Percentiles rank a stretch among this genome's conserved stretches.
Conservation (phyloP, 1,140 invertebrate genomes). For the Caenorhabditis remanei region DNA sequence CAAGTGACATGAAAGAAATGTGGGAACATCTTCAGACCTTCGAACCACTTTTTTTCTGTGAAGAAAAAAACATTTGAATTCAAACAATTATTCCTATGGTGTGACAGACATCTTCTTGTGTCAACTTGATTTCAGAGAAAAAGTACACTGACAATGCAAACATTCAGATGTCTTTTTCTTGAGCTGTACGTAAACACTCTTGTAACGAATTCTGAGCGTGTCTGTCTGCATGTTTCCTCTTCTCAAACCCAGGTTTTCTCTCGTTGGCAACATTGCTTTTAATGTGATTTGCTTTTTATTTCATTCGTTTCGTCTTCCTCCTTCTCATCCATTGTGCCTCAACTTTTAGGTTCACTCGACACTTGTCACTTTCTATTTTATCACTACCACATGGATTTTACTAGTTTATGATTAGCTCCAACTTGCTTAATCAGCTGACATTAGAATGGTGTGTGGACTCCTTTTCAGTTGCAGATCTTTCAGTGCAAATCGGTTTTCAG, state of each 20-base stretch:
- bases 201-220: slow-evolving; percentile 44
- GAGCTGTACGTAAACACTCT: slow-evolving; percentile 5
- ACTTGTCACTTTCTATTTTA: background rate
- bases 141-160: slow-evolving; percentile 27
- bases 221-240: slow-evolving; percentile 17
- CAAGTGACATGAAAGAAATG: too few relatives aligned
- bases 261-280: slow-evolving; percentile 51
- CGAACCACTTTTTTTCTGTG: too few relatives aligned
- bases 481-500: too few relatives aligned
- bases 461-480: background rate
- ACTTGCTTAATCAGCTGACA: background rate
- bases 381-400: background rate
- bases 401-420: background rate
- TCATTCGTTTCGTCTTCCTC: background rate
- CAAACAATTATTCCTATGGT: background rate
- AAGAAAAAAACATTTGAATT: background rate
- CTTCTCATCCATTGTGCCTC: background rate
- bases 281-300: slow-evolving; percentile 45
- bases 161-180: background rate
- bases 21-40: too few relatives aligned
- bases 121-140: background rate
- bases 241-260: slow-evolving; percentile 21
- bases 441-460: background rate
- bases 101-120: background rate
- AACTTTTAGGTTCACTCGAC: background rate